phyloP scores from a whole-genome alignment of 2,888 invertebrate genomes.

The Patella caerulea region DNA sequence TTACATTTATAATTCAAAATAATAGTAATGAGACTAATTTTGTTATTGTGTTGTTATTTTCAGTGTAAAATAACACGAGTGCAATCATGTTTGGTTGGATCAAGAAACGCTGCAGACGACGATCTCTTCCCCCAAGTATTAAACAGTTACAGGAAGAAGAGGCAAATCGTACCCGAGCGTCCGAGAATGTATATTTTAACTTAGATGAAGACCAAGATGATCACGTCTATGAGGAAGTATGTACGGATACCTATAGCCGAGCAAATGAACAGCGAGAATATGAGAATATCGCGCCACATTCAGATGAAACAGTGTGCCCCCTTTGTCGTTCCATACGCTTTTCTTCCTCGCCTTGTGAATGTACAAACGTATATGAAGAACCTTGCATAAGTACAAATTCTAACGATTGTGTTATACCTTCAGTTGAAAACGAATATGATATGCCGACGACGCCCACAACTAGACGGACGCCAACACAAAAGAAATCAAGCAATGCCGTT shows the following conservation, averaged over 20 bases:
- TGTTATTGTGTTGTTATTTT: no score
- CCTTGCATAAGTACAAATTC: neutral
- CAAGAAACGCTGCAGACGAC: neutral
- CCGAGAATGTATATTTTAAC: neutral
- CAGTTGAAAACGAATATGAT: neutral
- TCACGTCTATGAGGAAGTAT: neutral
- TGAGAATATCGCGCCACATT: neutral
- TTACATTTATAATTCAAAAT: no score
- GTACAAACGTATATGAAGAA: conserved; percentile 1
- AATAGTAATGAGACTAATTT: no score
- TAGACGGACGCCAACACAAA: neutral
- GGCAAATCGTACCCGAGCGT: neutral
- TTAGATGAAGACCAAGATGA: neutral
- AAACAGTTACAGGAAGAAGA: neutral
- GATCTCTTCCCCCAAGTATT: neutral
- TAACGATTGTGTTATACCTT: neutral
- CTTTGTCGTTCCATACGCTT: neutral
- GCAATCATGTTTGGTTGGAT: neutral
- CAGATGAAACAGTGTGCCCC: neutral
- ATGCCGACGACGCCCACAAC: neutral
- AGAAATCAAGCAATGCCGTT: no score
- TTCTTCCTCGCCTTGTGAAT: neutral
- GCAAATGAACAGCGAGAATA: neutral
- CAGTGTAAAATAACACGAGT: no score
- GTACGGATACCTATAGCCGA: neutral